Evolutionary conservation across 2,797 vertebrate species (phyloP), one percentile per base, ranked within the genome.

Genomic region (Phoeniculus purpureus): DNA sequence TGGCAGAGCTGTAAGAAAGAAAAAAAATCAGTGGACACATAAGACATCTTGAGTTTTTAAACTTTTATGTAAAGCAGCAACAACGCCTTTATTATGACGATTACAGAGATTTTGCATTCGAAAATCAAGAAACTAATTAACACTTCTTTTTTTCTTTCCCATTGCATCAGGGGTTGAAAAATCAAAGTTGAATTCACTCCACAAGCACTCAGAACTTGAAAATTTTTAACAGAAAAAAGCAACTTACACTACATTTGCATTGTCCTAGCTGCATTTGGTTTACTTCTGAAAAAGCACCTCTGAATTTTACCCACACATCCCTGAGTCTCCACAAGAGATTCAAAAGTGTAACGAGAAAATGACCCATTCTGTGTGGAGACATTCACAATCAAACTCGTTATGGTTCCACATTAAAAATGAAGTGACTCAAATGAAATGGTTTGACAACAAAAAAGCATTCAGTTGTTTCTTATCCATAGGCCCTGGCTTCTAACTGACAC

Each of bases 1-100:
- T 98, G 97, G 97, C 97, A 98, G 97, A 95, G 97, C 97, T 98
- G 97, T 97, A 97, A 96, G 94, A 95, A 94, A 97, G 94, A 90
- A 98, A 97, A 96, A 96, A 97, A 97, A 97, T 97, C 97, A 97
- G 96, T 97, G 93, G 95, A 96, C 94, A 97, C 92, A 64, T 88
- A 97, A 74, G 86, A 97, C 93, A 97, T 95, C 95, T 90, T 68
- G 61, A 96, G 89, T 94, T 96, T 94, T 95, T 90, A 93, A 43
- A 93, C 89, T 96, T 92, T 93, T 95, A 94, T 96, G 93, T 97
- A 97, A 97, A 97, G 97, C 96, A 97, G 85, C 86, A 97, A 93
- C 94, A 97, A 97, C 88, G 92, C 85, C 85, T 95, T 96, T 92
- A 94, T 94, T 92, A 95, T 79, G 92, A 94, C 5, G 4, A 90